Conservation (phyloP, 2,888 invertebrate genomes). For the Diarsia brunnea region DNA sequence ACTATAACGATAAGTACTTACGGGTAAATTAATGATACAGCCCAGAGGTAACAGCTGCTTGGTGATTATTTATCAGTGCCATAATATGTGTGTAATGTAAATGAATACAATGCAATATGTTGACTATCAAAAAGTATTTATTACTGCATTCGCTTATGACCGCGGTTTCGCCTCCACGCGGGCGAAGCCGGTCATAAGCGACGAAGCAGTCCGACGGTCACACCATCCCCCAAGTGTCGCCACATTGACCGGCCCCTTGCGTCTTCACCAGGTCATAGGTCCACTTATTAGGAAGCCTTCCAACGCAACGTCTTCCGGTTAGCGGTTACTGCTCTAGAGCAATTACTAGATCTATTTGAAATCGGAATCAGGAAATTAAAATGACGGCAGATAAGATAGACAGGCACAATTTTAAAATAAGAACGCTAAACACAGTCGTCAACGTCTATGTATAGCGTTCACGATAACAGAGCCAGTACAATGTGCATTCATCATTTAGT, state of each 20-base stretch:
- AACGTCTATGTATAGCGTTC: not conserved
- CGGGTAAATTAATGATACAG: not conserved
- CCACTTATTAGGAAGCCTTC: too few relatives aligned
- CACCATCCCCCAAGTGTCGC: too few relatives aligned
- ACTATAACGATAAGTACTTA: not conserved
- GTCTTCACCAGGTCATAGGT: too few relatives aligned
- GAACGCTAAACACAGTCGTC: too few relatives aligned
- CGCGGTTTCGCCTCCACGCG: too few relatives aligned
- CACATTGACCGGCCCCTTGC: too few relatives aligned
- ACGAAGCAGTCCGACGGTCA: too few relatives aligned
- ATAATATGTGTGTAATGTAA: conserved; percentile 8
- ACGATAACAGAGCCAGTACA: conserved; percentile 46
- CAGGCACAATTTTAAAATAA: not conserved
- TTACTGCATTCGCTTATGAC: not conserved
- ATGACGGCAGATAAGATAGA: not conserved
- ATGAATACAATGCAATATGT: conserved; percentile 7
- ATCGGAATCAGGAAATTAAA: not conserved
- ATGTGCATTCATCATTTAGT: conserved; percentile 41
- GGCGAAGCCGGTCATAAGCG: too few relatives aligned
- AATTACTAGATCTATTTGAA: conserved; percentile 4
- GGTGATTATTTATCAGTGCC: not conserved
- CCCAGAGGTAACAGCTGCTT: conserved; percentile 5
- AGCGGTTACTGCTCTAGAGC: too few relatives aligned
- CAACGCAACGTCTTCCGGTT: too few relatives aligned
- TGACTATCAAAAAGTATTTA: not conserved